These are phyloP conservation scores for Pimephales promelas DNA, from an alignment of 2,113 vertebrate genomes.

Conservation along the genomic window DNA sequence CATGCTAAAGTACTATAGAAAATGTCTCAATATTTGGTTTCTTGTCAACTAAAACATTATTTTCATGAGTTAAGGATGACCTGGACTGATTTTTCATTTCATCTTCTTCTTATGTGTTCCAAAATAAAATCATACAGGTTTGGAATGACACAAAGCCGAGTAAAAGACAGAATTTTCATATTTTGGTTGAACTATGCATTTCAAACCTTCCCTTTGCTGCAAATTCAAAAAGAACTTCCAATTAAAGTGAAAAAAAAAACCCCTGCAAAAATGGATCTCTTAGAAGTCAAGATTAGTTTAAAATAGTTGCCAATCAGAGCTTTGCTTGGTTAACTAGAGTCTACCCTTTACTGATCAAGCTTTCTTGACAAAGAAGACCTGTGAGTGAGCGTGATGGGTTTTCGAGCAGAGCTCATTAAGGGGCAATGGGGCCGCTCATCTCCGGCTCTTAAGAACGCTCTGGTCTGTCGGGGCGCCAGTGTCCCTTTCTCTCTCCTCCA, in stretches of 20 bases:
- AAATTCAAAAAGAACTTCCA: not conserved
- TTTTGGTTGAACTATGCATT: not conserved
- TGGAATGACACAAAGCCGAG: not conserved
- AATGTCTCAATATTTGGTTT: no score
- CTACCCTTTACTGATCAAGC: conserved; percentile 22
- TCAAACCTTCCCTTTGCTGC: not conserved
- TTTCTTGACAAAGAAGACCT: conserved; percentile 23
- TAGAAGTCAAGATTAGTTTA: not conserved
- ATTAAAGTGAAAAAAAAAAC: not conserved
- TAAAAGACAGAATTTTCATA: not conserved
- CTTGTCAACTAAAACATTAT: not conserved
- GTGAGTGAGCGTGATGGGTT: conserved; percentile 25
- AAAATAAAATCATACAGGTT: not conserved
- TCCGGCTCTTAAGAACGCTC: conserved; percentile 43
- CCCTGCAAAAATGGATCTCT: not conserved
- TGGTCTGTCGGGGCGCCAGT: conserved; percentile 30
- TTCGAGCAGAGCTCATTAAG: conserved; percentile 47
- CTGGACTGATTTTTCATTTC: no score
- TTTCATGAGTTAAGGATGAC: no score
- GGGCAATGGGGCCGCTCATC: conserved; percentile 46
- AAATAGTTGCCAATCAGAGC: not conserved
- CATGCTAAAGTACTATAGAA: no score
- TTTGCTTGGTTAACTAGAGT: not conserved
- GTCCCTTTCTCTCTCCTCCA: conserved; percentile 32
- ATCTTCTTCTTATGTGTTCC: not conserved